These are phyloP conservation scores for Pogonomyrmex californicus DNA, from an alignment of 1,140 invertebrate species.

Conservation along the genomic window DNA sequence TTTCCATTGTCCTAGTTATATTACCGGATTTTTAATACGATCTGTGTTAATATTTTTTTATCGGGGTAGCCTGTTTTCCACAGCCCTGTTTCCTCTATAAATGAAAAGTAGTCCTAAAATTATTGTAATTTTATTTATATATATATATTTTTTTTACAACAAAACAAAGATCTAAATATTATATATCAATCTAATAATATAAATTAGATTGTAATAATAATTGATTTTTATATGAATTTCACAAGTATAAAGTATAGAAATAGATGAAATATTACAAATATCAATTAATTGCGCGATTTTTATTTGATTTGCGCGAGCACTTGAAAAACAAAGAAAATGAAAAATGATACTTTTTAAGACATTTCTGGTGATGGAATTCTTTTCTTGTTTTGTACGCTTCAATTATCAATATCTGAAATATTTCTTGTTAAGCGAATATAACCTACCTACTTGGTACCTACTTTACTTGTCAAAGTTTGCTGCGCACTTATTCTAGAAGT, in stretches of 20 bases:
- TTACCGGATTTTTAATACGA: constrained; percentile 68
- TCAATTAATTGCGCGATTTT: background rate
- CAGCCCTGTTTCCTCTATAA: constrained; percentile 53
- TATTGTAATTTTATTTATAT: constrained; percentile 48
- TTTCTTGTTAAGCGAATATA: constrained; percentile 64
- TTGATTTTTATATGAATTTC: constrained; percentile 2
- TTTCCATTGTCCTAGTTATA: constrained; percentile 71
- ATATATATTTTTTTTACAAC: constrained; percentile 47
- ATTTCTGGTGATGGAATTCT: constrained; percentile 80
- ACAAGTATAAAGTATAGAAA: background rate
- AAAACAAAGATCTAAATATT: constrained; percentile 14
- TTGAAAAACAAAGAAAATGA: constrained; percentile 2
- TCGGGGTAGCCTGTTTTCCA: constrained; percentile 55
- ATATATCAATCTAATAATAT: background rate
- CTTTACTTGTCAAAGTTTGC: constrained; percentile 87
- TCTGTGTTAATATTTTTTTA: constrained; percentile 64
- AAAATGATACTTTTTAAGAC: constrained; percentile 34
- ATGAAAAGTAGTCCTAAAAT: constrained; percentile 48
- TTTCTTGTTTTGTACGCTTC: constrained; percentile 63
- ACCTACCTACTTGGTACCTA: constrained; percentile 82
- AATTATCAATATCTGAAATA: constrained; percentile 61
- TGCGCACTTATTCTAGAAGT: constrained; percentile 81
- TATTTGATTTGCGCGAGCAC: background rate
- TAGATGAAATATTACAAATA: background rate
- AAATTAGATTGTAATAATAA: constrained; percentile 14